These are phyloP conservation scores for Panulirus ornatus DNA, from an alignment of 1,140 invertebrate genomes.

Conservation along the genomic window DNA sequence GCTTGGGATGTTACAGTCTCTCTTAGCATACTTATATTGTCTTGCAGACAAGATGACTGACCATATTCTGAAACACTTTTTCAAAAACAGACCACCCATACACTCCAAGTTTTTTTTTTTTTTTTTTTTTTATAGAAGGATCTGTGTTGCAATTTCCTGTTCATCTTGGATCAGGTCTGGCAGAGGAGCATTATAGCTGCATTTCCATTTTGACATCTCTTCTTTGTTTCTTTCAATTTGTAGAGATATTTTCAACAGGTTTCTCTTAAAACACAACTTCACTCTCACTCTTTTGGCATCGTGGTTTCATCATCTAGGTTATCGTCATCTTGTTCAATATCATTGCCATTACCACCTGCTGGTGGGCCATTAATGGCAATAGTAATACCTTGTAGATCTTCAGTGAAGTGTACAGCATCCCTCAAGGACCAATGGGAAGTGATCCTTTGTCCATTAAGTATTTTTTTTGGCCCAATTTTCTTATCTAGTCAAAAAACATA, in stretches of 20 bases:
- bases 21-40: slow-evolving; percentile 49
- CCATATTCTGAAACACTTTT: slow-evolving; percentile 36
- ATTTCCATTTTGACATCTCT: slow-evolving; percentile 35
- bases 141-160: slow-evolving; percentile 12
- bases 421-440: slow-evolving; percentile 74
- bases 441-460: slow-evolving; percentile 16
- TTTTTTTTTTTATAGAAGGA: not conserved
- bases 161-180: slow-evolving; percentile 22
- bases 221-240: not conserved
- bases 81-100: slow-evolving; percentile 43
- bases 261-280: slow-evolving; percentile 41
- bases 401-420: slow-evolving; percentile 75
- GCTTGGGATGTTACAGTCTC: slow-evolving; percentile 4
- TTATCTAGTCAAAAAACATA: slow-evolving; percentile 28
- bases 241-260: slow-evolving; percentile 4
- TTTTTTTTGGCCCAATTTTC: not conserved
- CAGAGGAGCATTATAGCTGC: slow-evolving; percentile 16
- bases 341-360: slow-evolving; percentile 53
- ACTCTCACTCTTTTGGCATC: slow-evolving; percentile 28
- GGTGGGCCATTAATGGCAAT: slow-evolving; percentile 72
- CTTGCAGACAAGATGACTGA: slow-evolving; percentile 28
- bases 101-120: too few relatives aligned
- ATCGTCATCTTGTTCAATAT: slow-evolving; percentile 31
- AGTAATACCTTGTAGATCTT: slow-evolving; percentile 75
- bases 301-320: slow-evolving; percentile 12